phyloP scores from a whole-genome alignment of 2,113 vertebrate genomes.

The Campylorhamphus procurvoides region DNA sequence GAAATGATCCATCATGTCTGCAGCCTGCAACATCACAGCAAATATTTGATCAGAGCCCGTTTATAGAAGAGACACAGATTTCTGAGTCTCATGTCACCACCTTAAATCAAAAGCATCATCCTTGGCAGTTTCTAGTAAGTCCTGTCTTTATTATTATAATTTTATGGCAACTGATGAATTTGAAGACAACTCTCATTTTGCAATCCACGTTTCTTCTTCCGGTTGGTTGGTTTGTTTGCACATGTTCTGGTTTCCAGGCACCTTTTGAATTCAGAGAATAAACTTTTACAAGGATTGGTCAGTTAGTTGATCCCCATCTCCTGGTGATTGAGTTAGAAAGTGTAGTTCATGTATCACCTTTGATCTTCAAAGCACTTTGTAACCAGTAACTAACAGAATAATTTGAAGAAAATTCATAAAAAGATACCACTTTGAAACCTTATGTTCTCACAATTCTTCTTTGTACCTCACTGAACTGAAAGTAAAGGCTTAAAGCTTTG shows the following conservation, averaged over 20 bases:
- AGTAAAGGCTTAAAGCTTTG: conserved; percentile 2
- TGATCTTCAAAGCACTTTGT: not conserved
- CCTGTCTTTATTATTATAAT: not conserved
- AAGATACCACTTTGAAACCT: not conserved
- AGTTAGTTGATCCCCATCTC: not conserved
- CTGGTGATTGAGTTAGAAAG: not conserved
- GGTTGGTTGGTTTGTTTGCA: not conserved
- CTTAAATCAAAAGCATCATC: conserved; percentile 53
- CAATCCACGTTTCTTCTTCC: not conserved
- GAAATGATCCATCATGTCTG: conserved; percentile 72
- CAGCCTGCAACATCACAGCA: conserved; percentile 53
- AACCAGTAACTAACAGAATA: not conserved
- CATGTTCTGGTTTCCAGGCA: accelerated
- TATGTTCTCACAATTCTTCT: not conserved
- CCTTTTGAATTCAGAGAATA: not conserved
- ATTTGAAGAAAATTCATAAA: not conserved
- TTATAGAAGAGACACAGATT: conserved; percentile 65
- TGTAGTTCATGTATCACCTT: not conserved
- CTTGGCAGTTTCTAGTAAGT: conserved; percentile 77
- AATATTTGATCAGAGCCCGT: conserved; percentile 36
- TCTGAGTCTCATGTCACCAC: conserved; percentile 55
- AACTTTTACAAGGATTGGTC: not conserved
- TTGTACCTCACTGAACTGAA: not conserved
- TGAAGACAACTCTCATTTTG: not conserved
- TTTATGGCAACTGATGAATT: not conserved